Evolutionary conservation across 2,888 invertebrate genomes (phyloP), one percentile per base, ranked within the genome.

Genomic region (Tetragonula carbonaria): DNA sequence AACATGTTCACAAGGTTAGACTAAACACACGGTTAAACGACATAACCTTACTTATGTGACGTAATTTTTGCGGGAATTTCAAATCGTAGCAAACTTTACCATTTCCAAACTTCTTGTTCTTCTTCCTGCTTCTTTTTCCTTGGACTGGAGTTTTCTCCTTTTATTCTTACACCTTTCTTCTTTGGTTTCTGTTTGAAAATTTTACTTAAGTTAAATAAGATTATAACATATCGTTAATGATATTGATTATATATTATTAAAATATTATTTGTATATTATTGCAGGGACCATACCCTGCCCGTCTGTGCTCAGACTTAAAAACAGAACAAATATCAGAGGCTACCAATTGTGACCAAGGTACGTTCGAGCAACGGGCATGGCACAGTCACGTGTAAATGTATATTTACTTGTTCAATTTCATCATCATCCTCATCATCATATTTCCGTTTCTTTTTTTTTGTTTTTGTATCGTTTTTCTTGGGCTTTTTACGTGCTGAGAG

Each of bases 41-140:
- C n/a, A 67, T 72, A 82, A 83, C 84, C 78, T 71, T 11, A n/a
- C 4, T 16, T 28, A n/a, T 8, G 23, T 2, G 2, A 67, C 16
- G 13, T 6, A 51, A 21, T 65, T 67, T 16, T 8, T 5, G 67
- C 70, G 74, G 70, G 38, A 74, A 53, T 50, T 55, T 78, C 23
- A 62, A 63, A 75, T 21, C 3, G 0, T 55, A 38, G 63, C 33
- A 72, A 76, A 66, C 63, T n/a, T 96, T 95, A 98, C 98, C 98
- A 98, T 96, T 98, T 97, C 98, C 98, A 98, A 80, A 98, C 98
- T 95, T 98, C 97, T 91, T 96, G 96, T 89, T 97, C 96, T 87
- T 97, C 97, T 76, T 98, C 98, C 89, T 97, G 97, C 94, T 97
- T 97, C 94, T 97, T 97, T 78, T 96, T 96, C 88, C 97, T 97